phyloP scores from a whole-genome alignment of 2,888 invertebrate genomes.

The Parnassius mnemosyne region DNA sequence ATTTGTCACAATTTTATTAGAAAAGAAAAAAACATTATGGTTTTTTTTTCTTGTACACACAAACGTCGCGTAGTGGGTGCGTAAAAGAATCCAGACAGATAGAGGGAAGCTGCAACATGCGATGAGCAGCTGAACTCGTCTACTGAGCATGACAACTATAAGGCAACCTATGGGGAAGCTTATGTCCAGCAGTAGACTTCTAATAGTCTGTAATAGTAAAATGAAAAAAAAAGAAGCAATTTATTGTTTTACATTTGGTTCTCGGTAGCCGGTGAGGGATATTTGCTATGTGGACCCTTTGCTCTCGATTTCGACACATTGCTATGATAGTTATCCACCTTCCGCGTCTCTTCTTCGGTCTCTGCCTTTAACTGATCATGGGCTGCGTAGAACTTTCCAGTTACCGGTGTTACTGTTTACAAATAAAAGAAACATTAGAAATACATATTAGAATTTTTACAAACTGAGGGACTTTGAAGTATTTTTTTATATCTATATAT shows the following conservation, averaged over 20 bases:
- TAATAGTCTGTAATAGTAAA: no score
- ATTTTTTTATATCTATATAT: neutral
- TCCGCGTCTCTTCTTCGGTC: constrained; percentile 49
- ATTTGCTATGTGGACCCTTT: constrained; percentile 65
- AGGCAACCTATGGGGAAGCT: no score
- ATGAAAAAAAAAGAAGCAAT: constrained; percentile 16
- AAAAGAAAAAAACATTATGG: no score
- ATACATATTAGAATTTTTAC: neutral
- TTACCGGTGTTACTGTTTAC: constrained; percentile 49
- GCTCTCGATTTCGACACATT: constrained; percentile 66
- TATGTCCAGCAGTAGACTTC: no score
- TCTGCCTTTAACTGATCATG: constrained; percentile 59
- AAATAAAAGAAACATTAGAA: no score
- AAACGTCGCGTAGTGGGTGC: no score
- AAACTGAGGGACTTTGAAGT: neutral
- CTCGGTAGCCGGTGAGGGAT: constrained; percentile 55
- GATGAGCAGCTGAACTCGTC: no score
- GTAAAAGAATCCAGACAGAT: no score
- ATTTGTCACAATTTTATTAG: no score
- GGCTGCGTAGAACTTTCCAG: constrained; percentile 68
- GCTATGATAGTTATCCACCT: constrained; percentile 53
- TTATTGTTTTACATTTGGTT: constrained; percentile 51
- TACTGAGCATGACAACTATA: no score
- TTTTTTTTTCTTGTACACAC: no score
- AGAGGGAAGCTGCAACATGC: no score